Conservation (phyloP, 1,140 invertebrate genomes). For the Akabosia matsudoensis region DNA sequence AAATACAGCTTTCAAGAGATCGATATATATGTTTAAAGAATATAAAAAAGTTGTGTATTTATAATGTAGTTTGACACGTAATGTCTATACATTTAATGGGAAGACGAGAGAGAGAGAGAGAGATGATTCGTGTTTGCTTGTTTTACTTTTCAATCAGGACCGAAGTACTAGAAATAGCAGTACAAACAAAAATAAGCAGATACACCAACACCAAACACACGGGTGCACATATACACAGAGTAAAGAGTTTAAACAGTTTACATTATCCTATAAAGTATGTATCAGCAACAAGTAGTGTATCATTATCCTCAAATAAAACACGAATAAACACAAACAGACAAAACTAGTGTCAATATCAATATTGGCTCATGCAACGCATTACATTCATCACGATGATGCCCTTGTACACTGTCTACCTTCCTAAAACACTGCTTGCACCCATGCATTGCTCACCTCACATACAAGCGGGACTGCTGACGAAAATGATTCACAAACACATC, state of each 20-base stretch:
- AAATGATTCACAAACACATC: neutral
- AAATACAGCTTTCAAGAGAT: too few relatives aligned
- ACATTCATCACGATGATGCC: conserved; percentile 2
- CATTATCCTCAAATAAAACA: conserved; percentile 11
- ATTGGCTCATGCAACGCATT: conserved; percentile 6
- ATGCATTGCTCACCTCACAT: neutral
- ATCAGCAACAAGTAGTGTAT: conserved; percentile 18
- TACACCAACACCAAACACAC: neutral
- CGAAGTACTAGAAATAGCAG: neutral
- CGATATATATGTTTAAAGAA: too few relatives aligned
- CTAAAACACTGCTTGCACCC: too few relatives aligned
- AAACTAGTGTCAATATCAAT: conserved; percentile 22
- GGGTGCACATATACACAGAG: neutral
- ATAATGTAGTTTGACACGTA: neutral
- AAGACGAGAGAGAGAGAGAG: conserved; percentile 25
- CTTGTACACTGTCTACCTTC: too few relatives aligned
- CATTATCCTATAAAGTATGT: neutral
- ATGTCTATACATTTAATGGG: neutral
- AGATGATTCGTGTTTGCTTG: conserved; percentile 42
- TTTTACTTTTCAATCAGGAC: conserved; percentile 46
- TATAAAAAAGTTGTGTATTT: neutral
- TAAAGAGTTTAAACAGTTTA: neutral
- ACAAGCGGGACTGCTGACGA: neutral
- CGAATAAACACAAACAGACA: neutral
- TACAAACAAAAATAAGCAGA: neutral